Base-by-base conservation (phyloP, 1,140 invertebrate species). In the Leptinotarsa lineolata region DNA sequence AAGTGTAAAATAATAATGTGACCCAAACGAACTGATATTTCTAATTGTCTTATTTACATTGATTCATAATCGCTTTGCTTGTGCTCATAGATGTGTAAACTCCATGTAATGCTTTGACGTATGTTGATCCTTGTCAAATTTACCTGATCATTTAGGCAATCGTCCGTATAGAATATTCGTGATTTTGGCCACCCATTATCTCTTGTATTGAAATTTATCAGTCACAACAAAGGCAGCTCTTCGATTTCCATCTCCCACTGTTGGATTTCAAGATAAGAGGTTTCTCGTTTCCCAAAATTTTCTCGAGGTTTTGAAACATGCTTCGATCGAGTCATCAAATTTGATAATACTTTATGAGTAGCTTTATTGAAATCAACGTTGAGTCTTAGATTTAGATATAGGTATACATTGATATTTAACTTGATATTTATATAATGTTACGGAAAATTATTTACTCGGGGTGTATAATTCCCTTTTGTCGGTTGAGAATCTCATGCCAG, bases 41-140 rank as follows among this genome's bases (percentile, higher is more conserved):
- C 15, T 16, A 54, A 54, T 54, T 54, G 48, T 54, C 12, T 18
- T 54, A 18, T 54, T 54, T 54, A 54, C 15, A 54, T 54, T 16
- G n/a, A 54, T 54, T 16, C n/a, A 16, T 54, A 54, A 16, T 54
- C 48, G 48, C 48, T 54, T 54, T 54, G 48, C 48, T 54, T 54
- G 48, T 54, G 48, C 48, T 54, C n/a, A 54, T 54, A 54, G 48
- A 18, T 54, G 48, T 54, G n/a, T 54, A n/a, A 39, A 39, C 30
- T 18, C 15, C 48, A 54, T 8, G 48, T 54, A 54, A 54, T 54
- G 2, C n/a, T 18, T 54, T 54, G 48, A 54, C 48, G 6, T 54
- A 54, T 5, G 3, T 18, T 54, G 48, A 54, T 8, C 48, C 48
- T 54, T 18, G 15, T 54, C 48, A 13, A 15, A 54, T 54, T 18